These are phyloP conservation scores for Reinhardtius hippoglossoides DNA, from an alignment of 2,113 vertebrate species.

Conservation along the genomic window DNA sequence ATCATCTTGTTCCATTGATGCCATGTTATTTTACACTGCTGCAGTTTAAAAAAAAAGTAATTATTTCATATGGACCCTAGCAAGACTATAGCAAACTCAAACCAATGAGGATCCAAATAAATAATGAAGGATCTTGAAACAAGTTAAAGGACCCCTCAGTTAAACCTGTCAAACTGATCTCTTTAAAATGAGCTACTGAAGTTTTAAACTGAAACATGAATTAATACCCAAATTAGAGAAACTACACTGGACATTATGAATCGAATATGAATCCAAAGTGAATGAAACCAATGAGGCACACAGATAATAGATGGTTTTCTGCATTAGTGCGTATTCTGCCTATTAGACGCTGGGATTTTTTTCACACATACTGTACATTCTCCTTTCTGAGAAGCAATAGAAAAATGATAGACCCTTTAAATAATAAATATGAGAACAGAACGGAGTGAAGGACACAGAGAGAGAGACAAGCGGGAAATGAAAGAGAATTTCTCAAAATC, in stretches of 20 bases:
- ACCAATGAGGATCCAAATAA: slow-evolving; percentile 1
- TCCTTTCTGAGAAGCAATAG: too few species aligned
- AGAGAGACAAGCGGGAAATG: slow-evolving; percentile 26
- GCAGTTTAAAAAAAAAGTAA: too few species aligned
- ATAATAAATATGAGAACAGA: slow-evolving; percentile 27
- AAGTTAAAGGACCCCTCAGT: neutral
- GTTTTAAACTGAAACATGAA: neutral
- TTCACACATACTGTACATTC: too few species aligned
- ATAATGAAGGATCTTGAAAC: neutral
- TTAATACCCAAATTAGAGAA: neutral
- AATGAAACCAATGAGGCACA: neutral
- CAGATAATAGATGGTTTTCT: too few species aligned
- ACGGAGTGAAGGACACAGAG: slow-evolving; percentile 1
- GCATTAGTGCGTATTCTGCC: too few species aligned
- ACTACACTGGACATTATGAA: slow-evolving; percentile 1
- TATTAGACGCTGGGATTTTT: too few species aligned
- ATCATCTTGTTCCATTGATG: neutral
- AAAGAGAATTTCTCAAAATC: slow-evolving; percentile 35
- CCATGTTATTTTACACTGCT: neutral
- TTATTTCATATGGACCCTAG: neutral
- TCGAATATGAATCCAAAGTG: too few species aligned
- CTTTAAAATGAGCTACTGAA: neutral
- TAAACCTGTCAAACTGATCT: neutral
- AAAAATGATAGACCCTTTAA: neutral
- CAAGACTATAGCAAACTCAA: neutral